Evolutionary conservation across 2,797 vertebrate species (phyloP).

Genomic region (Gephyroberyx darwinii): DNA sequence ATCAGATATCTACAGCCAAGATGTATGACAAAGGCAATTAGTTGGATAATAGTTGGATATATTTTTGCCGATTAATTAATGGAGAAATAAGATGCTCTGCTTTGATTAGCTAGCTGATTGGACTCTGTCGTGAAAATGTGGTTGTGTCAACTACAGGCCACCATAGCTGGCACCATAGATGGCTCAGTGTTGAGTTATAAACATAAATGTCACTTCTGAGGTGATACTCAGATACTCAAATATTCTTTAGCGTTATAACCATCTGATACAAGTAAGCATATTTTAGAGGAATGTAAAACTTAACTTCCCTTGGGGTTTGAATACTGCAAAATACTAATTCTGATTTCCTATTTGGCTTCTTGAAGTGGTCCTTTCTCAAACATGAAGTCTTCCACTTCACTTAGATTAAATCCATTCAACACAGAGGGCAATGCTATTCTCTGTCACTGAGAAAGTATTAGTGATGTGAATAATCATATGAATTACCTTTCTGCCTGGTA

Average conservation of each 20-base stretch:
- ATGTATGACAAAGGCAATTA: not conserved
- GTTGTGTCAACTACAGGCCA: conserved; percentile 17
- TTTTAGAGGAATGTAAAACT: conserved; percentile 19
- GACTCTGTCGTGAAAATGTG: conserved; percentile 19
- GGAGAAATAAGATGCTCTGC: not conserved
- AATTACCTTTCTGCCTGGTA: not conserved
- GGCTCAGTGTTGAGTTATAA: not conserved
- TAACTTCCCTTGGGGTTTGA: conserved; percentile 22
- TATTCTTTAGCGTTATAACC: conserved; percentile 1
- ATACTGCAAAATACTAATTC: conserved; percentile 14
- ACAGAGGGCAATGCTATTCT: not conserved
- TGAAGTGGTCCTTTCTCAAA: conserved; percentile 6
- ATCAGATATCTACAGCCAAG: too few species aligned
- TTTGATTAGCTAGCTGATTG: conserved; percentile 37
- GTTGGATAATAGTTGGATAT: not conserved
- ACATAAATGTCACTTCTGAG: not conserved
- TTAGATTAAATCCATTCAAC: conserved; percentile 1
- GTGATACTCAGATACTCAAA: conserved; percentile 9
- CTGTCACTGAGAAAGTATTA: not conserved
- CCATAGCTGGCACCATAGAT: conserved; percentile 10
- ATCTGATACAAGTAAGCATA: conserved; percentile 33
- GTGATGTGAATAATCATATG: not conserved
- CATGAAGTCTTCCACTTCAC: not conserved
- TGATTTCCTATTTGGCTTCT: conserved; percentile 6
- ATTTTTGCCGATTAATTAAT: conserved; percentile 10